These are phyloP conservation scores for Datnioides undecimradiatus DNA, from an alignment of 2,113 vertebrate genomes.

Conservation along the genomic window DNA sequence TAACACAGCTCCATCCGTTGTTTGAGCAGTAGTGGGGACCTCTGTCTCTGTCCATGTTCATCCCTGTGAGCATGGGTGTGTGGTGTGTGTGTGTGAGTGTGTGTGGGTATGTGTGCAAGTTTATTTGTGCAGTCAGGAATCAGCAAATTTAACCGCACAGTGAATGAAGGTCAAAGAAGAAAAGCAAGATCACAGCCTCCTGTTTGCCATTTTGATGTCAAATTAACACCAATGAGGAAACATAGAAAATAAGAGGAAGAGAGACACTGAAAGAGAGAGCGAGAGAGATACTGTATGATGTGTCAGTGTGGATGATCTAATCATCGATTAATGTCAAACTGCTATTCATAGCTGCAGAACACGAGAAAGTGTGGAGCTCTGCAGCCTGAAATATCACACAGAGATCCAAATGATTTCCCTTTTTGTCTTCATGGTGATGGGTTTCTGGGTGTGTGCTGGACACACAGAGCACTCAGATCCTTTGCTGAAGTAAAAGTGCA, in stretches of 20 bases:
- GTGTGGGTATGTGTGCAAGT: constrained; percentile 26
- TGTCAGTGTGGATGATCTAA: constrained; percentile 49
- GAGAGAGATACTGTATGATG: constrained; percentile 17
- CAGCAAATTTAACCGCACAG: constrained; percentile 72
- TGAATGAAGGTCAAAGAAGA: constrained; percentile 58
- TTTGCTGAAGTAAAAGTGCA: neutral
- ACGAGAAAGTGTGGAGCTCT: neutral
- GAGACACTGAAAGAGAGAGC: neutral
- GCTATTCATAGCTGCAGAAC: constrained; percentile 43
- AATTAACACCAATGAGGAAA: constrained; percentile 2
- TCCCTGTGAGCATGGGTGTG: constrained; percentile 34
- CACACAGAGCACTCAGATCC: neutral
- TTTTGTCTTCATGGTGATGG: neutral
- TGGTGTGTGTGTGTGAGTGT: constrained; percentile 30
- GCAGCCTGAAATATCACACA: constrained; percentile 12
- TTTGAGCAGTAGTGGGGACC: constrained; percentile 69
- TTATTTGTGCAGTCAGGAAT: constrained; percentile 39
- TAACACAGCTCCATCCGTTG: constrained; percentile 82
- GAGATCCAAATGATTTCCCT: neutral
- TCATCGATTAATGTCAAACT: constrained; percentile 52
- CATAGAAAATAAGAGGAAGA: neutral
- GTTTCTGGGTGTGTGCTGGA: neutral
- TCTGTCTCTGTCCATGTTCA: constrained; percentile 70
- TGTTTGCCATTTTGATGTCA: constrained; percentile 3
- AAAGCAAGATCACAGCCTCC: neutral